Evolutionary conservation across 2,113 vertebrate species (phyloP).

Genomic region (Pachypanchax playfairii): DNA sequence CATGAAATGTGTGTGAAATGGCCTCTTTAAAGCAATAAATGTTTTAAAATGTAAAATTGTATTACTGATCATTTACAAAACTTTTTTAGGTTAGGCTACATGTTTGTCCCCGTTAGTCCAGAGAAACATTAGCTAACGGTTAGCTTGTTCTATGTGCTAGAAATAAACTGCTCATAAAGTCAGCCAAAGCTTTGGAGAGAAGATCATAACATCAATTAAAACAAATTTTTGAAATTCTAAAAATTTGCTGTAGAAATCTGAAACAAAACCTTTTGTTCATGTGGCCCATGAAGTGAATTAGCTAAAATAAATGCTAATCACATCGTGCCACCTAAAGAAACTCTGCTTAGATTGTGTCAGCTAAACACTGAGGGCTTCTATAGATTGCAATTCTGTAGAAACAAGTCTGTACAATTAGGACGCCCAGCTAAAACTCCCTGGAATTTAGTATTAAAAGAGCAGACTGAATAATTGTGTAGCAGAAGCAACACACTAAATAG

Average conservation of each 20-base stretch:
- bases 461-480: constrained; percentile 1
- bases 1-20: too few relatives aligned
- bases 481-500: not conserved
- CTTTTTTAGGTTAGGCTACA: too few relatives aligned
- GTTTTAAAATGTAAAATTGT: too few relatives aligned
- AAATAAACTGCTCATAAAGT: not conserved
- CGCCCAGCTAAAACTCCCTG: constrained; percentile 4
- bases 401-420: not conserved
- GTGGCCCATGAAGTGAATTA: constrained; percentile 2
- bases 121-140: too few relatives aligned
- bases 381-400: constrained; percentile 1
- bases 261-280: not conserved
- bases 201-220: not conserved
- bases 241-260: not conserved
- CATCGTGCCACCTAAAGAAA: constrained; percentile 11
- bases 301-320: constrained; percentile 11
- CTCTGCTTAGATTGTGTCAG: too few relatives aligned
- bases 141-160: not conserved
- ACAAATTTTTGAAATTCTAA: constrained; percentile 2
- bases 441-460: not conserved
- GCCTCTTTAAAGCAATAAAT: too few relatives aligned
- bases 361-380: constrained; percentile 9
- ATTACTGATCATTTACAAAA: too few relatives aligned
- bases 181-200: not conserved
- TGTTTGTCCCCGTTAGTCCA: too few relatives aligned